Percentiles rank a stretch among this genome's conserved stretches.
phyloP scores from a whole-genome alignment of 92 coral and sea anemone species.

The Isaurus tuberculatus region DNA sequence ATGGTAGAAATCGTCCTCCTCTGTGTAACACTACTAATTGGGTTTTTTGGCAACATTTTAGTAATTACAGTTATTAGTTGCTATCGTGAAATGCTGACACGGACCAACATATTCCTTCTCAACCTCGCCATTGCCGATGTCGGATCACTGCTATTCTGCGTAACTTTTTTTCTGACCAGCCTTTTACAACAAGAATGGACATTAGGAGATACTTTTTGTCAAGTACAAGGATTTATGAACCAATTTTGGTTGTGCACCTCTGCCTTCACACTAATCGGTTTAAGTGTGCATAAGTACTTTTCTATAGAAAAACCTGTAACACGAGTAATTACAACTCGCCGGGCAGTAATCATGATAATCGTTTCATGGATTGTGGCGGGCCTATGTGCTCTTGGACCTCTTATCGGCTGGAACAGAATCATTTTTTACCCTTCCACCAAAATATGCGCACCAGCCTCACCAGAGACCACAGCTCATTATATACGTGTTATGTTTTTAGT shows the following conservation, averaged over 20 bases:
- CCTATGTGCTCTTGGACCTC: constrained; percentile 66
- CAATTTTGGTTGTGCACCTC: constrained; percentile 79
- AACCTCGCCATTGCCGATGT: constrained; percentile 69
- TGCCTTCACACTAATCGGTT: constrained; percentile 70
- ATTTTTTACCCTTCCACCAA: constrained; percentile 48
- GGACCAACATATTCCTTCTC: constrained; percentile 78
- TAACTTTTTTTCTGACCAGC: constrained; percentile 63
- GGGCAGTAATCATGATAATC: constrained; percentile 52
- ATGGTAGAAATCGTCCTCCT: constrained; percentile 60
- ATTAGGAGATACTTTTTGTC: constrained; percentile 71
- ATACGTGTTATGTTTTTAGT: constrained; percentile 53
- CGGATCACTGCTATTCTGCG: constrained; percentile 64
- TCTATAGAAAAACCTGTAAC: constrained; percentile 79
- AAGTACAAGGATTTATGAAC: constrained; percentile 74
- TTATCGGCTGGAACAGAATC: constrained; percentile 77
- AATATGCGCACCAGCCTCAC: constrained; percentile 60
- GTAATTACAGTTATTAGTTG: constrained; percentile 65
- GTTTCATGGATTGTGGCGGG: constrained; percentile 68
- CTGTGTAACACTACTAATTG: constrained; percentile 50
- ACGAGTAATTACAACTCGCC: constrained; percentile 70
- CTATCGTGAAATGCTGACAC: constrained; percentile 81
- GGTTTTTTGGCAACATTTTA: constrained; percentile 70
- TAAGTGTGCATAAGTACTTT: constrained; percentile 87
- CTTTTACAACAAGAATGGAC: constrained; percentile 64
- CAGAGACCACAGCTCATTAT: constrained; percentile 43